phyloP scores from a whole-genome alignment of 2,113 vertebrate genomes.

The Plectropomus leopardus region DNA sequence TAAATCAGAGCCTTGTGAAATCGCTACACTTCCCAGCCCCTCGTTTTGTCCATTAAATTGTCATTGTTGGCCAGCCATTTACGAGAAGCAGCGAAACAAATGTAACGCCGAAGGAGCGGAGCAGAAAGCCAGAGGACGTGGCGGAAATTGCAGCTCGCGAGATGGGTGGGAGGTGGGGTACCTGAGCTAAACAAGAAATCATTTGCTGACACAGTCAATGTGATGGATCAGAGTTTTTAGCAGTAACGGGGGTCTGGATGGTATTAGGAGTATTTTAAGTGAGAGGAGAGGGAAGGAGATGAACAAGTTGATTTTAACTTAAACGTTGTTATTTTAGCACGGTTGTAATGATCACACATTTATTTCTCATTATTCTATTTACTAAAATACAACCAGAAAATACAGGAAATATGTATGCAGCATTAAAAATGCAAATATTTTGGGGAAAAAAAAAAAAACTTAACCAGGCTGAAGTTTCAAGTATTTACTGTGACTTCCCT shows the following conservation, averaged over 20 bases:
- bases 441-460: too few relatives aligned
- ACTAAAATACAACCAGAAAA: too few relatives aligned
- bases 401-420: too few relatives aligned
- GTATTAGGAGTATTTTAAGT: neutral
- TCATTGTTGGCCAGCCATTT: slow-evolving; percentile 70
- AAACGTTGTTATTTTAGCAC: too few relatives aligned
- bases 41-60: slow-evolving; percentile 72
- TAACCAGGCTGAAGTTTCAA: too few relatives aligned
- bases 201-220: slow-evolving; percentile 19
- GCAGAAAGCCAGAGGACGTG: slow-evolving; percentile 35
- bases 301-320: neutral
- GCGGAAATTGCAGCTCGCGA: slow-evolving; percentile 17
- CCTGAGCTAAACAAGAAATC: slow-evolving; percentile 34
- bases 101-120: slow-evolving; percentile 40
- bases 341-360: too few relatives aligned
- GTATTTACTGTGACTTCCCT: too few relatives aligned
- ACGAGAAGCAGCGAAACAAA: slow-evolving; percentile 67
- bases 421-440: too few relatives aligned
- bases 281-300: neutral
- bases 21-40: slow-evolving; percentile 56
- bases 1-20: slow-evolving; percentile 75
- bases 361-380: too few relatives aligned
- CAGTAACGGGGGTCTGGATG: neutral
- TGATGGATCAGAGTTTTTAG: slow-evolving; percentile 27
- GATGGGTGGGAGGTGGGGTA: slow-evolving; percentile 1